Evolutionary conservation across 2,888 invertebrate species (phyloP).

Genomic region (Drosophila mimica): DNA sequence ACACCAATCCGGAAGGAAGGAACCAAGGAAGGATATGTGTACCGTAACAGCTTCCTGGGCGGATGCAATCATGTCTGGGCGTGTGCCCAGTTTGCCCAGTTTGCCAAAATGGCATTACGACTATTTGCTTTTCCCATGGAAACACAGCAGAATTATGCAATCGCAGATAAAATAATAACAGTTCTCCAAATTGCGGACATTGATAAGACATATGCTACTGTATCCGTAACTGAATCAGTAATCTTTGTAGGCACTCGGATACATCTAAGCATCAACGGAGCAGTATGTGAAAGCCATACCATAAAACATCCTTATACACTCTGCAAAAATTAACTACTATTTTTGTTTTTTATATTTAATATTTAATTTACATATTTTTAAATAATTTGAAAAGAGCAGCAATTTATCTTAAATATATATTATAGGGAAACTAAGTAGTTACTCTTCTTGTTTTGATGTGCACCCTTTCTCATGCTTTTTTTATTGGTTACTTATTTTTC

Average conservation of each 20-base stretch:
- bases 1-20: slow-evolving; percentile 36
- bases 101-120: slow-evolving; percentile 32
- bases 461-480: neutral
- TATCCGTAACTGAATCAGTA: slow-evolving; percentile 3
- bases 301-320: neutral
- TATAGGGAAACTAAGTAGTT: neutral
- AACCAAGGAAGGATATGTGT: slow-evolving; percentile 24
- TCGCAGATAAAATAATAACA: slow-evolving; percentile 43
- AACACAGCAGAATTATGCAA: slow-evolving; percentile 36
- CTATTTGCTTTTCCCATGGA: slow-evolving; percentile 81
- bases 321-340: neutral
- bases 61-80: slow-evolving; percentile 73
- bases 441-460: no score
- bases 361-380: neutral
- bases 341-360: neutral
- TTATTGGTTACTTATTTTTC: neutral
- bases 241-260: neutral
- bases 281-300: neutral
- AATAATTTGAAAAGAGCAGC: neutral
- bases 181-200: neutral
- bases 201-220: slow-evolving; percentile 44
- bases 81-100: slow-evolving; percentile 55
- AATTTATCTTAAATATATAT: neutral
- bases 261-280: neutral
- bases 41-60: slow-evolving; percentile 69